Conservation (phyloP, 2,888 invertebrate species). For the Prenolepis imparis region DNA sequence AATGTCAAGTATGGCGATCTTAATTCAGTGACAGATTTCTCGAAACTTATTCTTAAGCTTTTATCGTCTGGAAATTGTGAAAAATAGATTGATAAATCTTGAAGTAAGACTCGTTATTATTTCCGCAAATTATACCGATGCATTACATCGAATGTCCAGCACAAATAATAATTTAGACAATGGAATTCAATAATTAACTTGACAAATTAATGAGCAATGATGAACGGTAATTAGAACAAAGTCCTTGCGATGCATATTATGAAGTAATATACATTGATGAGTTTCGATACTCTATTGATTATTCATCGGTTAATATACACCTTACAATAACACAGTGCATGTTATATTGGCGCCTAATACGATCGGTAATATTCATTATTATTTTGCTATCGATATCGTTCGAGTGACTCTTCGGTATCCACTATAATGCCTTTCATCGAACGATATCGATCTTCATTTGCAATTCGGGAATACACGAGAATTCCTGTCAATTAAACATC, state of each 20-base stretch:
- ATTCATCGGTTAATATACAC: slow-evolving; percentile 27
- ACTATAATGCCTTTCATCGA: background rate
- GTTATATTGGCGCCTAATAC: background rate
- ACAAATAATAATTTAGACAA: slow-evolving; percentile 12
- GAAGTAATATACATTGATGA: slow-evolving; percentile 15
- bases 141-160: slow-evolving; percentile 10
- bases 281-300: background rate
- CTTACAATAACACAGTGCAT: slow-evolving; percentile 13
- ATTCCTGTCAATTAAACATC: background rate
- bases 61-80: slow-evolving; percentile 1
- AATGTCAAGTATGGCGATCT: background rate
- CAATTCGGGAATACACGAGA: background rate
- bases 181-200: slow-evolving; percentile 34
- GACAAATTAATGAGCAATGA: slow-evolving; percentile 21
- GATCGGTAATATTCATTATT: slow-evolving; percentile 24
- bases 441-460: slow-evolving; percentile 15
- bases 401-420: background rate
- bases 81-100: background rate
- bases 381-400: background rate
- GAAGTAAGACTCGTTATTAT: slow-evolving; percentile 9
- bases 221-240: slow-evolving; percentile 33
- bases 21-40: slow-evolving; percentile 29
- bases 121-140: slow-evolving; percentile 10
- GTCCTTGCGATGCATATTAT: slow-evolving; percentile 23
- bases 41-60: slow-evolving; percentile 16